These are phyloP conservation scores for Scomber japonicus DNA, from an alignment of 2,113 vertebrate species.

Conservation along the genomic window DNA sequence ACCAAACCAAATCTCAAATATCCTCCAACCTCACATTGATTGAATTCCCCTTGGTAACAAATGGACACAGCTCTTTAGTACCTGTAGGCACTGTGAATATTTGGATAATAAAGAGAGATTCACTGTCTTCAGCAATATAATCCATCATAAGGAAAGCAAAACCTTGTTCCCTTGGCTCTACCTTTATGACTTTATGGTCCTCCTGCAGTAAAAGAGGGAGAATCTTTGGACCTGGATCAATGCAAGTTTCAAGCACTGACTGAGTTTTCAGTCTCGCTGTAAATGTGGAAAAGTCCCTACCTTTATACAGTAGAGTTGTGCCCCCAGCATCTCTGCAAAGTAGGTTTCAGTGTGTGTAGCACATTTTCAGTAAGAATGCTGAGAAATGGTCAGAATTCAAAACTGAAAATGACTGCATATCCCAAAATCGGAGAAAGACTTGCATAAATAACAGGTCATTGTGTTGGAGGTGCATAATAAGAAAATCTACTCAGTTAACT, in stretches of 20 bases:
- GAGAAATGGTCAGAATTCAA: slow-evolving; percentile 11
- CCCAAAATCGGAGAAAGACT: slow-evolving; percentile 2
- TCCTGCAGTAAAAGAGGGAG: slow-evolving; percentile 10
- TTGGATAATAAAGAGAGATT: slow-evolving; percentile 34
- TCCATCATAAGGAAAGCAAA: slow-evolving; percentile 31
- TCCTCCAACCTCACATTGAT: slow-evolving; percentile 18
- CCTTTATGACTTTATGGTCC: slow-evolving; percentile 23
- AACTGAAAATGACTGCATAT: slow-evolving; percentile 1
- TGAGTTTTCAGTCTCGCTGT: slow-evolving; percentile 37
- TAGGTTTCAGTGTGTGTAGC: slow-evolving; percentile 24
- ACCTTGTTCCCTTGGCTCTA: slow-evolving; percentile 23
- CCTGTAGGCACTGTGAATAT: slow-evolving; percentile 27
- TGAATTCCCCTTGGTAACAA: slow-evolving; percentile 12
- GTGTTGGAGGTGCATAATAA: background rate
- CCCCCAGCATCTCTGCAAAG: slow-evolving; percentile 46
- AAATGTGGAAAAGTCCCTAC: slow-evolving; percentile 47
- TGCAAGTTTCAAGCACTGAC: slow-evolving; percentile 51
- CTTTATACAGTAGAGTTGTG: slow-evolving; percentile 41
- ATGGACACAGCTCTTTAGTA: background rate
- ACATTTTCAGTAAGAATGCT: slow-evolving; percentile 31
- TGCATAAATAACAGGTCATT: background rate
- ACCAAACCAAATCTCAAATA: slow-evolving; percentile 9
- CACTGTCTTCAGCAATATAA: slow-evolving; percentile 42
- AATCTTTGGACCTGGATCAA: slow-evolving; percentile 38
- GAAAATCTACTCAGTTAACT: background rate